Conservation (phyloP, 1,140 invertebrate genomes). For the Papilio aristodemus region DNA sequence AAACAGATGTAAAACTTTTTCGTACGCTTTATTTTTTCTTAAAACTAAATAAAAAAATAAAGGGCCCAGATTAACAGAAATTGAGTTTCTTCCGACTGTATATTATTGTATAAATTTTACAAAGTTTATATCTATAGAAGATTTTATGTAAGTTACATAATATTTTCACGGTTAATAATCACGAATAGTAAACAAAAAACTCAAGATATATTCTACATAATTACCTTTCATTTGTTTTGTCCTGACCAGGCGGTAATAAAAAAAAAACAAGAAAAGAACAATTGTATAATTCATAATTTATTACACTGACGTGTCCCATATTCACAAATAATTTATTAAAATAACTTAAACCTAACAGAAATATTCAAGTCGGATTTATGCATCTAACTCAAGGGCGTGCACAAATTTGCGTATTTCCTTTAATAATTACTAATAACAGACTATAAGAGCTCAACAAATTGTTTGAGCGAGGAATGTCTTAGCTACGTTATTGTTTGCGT, state of each 20-base stretch:
- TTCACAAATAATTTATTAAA: background rate
- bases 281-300: constrained; percentile 22
- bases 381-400: constrained; percentile 4
- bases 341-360: constrained; percentile 1
- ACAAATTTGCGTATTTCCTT: constrained; percentile 6
- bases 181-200: constrained; percentile 2
- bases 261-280: background rate
- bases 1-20: too few species aligned
- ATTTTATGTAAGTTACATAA: background rate
- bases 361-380: constrained; percentile 5
- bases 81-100: too few species aligned
- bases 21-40: too few species aligned
- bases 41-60: too few species aligned
- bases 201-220: background rate
- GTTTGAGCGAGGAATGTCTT: background rate
- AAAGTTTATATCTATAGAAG: too few species aligned
- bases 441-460: background rate
- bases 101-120: too few species aligned
- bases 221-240: background rate
- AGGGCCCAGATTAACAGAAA: too few species aligned
- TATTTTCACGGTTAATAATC: background rate
- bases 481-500: constrained; percentile 20
- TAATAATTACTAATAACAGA: background rate
- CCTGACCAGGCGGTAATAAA: background rate
- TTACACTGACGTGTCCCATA: background rate